Conservation (phyloP, 2,797 vertebrate species). For the Novumbra hubbsi region DNA sequence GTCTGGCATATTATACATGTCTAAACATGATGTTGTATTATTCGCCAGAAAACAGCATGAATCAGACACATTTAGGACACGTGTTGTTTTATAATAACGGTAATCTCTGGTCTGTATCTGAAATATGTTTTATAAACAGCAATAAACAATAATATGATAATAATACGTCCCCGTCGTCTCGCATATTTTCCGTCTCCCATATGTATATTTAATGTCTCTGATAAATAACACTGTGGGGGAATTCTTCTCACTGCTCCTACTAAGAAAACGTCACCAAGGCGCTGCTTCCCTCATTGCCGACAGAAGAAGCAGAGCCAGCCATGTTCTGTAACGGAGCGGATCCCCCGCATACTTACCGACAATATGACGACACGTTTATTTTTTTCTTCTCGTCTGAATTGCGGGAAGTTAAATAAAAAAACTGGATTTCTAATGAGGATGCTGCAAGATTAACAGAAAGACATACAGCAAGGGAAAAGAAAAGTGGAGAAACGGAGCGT, state of each 20-base stretch:
- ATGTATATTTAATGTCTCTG: constrained; percentile 33
- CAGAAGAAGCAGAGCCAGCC: constrained; percentile 59
- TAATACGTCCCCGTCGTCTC: neutral
- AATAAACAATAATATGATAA: neutral
- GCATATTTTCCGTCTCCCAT: constrained; percentile 24
- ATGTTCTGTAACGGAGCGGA: constrained; percentile 49
- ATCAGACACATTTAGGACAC: no score
- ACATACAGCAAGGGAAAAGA: neutral
- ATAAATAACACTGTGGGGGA: constrained; percentile 51
- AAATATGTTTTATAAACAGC: neutral
- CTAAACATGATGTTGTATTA: no score
- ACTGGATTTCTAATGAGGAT: neutral
- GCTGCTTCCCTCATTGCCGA: constrained; percentile 29
- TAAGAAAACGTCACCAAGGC: constrained; percentile 9
- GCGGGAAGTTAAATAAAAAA: neutral
- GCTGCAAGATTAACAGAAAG: neutral
- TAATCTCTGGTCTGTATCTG: neutral
- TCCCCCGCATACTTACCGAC: constrained; percentile 38
- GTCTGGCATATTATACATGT: no score
- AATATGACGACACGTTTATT: constrained; percentile 54
- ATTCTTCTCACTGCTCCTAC: constrained; percentile 60
- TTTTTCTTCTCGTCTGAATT: constrained; percentile 41
- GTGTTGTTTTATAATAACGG: no score
- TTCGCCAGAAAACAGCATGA: no score
- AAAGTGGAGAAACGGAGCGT: neutral